Evolutionary conservation across 2,113 vertebrate species (phyloP), one percentile per base, ranked within the genome.

Genomic region (Mohoua ochrocephala): DNA sequence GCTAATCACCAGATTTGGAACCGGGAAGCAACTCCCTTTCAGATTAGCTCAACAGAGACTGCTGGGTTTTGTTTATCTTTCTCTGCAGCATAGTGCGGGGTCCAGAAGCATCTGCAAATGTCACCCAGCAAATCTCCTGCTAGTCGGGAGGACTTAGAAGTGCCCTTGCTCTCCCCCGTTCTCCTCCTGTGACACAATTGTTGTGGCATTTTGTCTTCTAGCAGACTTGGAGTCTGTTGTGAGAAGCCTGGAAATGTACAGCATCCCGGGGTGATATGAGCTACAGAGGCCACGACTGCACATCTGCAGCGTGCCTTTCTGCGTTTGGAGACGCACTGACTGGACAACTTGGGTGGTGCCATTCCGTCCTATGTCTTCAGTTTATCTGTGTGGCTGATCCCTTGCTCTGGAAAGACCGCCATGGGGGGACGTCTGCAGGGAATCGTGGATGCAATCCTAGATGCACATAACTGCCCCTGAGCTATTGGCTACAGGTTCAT

Each of bases 1-100:
- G 42, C 42, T 96, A 74, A 82, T 79, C 70, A 86, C 63, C 71
- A 80, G 75, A 80, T 84, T 41, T 86, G 88, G 71, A 95, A 93
- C 4, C 1, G 15, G 28, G 59, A 92, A 80, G 79, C n/a, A 86
- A 59, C 11, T 13, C 31, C 65, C 19, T 93, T 82, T 60, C 83
- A 94, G 50, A 92, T 50, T 35, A 92, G 63, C 63, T 93, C 79
- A 73, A 86, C 86, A 81, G 76, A 75, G 68, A 69, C 37, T 35
- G n/a, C 20, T 73, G 79, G 6, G 2, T 56, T 90, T 87, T 71
- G 31, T 87, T 79, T 90, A 65, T 73, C n/a, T 91, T 95, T 60
- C 67, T 77, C 83, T 86, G 85, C 79, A 77, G 67, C 70, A 39
- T 2, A 80, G 10, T 42, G n/a, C 13, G 0, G 52, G n/a, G 54